These are phyloP conservation scores for Bufo gargarizans DNA, from an alignment of 2,113 vertebrate genomes.

Conservation along the genomic window DNA sequence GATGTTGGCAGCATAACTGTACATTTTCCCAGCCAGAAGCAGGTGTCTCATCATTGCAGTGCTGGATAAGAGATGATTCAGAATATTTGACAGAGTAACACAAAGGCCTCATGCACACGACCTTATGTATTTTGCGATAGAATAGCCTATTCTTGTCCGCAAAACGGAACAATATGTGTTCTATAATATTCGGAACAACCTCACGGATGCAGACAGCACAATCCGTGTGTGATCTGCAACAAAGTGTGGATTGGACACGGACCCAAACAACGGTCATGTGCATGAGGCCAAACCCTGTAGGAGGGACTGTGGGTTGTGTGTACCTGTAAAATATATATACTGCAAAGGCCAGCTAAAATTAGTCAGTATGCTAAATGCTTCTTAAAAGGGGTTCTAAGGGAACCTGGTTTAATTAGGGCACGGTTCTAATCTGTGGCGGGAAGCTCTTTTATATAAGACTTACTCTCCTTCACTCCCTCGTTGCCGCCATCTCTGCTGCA, in stretches of 20 bases:
- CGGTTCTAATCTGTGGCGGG: neutral
- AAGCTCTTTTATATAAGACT: neutral
- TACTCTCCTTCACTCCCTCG: too few relatives aligned
- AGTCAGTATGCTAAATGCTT: neutral
- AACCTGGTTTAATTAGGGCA: neutral
- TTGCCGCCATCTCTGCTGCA: too few relatives aligned
- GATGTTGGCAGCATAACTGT: constrained; percentile 18
- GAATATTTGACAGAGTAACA: constrained; percentile 3
- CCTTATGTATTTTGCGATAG: too few relatives aligned
- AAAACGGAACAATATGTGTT: too few relatives aligned
- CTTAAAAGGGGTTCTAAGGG: neutral
- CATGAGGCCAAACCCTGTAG: neutral
- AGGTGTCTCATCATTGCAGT: constrained; percentile 24
- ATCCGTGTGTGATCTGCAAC: too few relatives aligned
- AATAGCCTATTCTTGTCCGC: too few relatives aligned
- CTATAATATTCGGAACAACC: too few relatives aligned
- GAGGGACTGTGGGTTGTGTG: neutral
- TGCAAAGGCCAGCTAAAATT: neutral
- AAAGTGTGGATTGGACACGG: too few relatives aligned
- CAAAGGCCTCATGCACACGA: neutral
- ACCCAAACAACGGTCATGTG: too few relatives aligned
- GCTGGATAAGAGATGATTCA: neutral
- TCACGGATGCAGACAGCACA: too few relatives aligned
- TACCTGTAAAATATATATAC: neutral
- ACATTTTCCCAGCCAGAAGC: constrained; percentile 12